Evolutionary conservation across 2,888 invertebrate species (phyloP).

Genomic region (Trissolcus brochymenae): DNA sequence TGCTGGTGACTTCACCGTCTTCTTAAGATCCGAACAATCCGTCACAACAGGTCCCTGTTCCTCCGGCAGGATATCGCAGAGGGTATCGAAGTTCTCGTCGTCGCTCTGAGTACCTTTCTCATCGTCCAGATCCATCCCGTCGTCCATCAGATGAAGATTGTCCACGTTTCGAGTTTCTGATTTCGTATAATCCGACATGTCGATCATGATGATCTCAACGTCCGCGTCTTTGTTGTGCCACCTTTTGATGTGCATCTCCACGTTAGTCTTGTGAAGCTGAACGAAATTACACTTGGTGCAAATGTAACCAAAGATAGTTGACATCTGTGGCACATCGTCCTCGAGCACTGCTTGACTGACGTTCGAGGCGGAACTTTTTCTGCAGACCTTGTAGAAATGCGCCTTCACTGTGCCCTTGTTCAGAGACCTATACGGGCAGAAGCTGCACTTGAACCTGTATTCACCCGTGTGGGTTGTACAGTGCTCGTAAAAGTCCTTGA

Average conservation of each 20-base stretch:
- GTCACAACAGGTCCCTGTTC: constrained; percentile 27
- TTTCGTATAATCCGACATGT: constrained; percentile 68
- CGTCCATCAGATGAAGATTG: background rate
- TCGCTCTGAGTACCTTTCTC: background rate
- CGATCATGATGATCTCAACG: constrained; percentile 76
- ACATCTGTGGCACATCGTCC: constrained; percentile 65
- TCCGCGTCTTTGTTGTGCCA: constrained; percentile 77
- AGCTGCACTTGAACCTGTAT: constrained; percentile 82
- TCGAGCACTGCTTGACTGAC: constrained; percentile 61
- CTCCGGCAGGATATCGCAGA: constrained; percentile 49
- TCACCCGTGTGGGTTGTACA: constrained; percentile 88
- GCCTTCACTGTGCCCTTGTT: constrained; percentile 69
- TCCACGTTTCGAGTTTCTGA: constrained; percentile 17
- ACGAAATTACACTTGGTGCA: constrained; percentile 86
- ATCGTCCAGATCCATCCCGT: background rate
- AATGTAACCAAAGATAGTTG: constrained; percentile 79
- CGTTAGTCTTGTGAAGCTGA: constrained; percentile 81
- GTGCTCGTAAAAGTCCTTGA: constrained; percentile 83
- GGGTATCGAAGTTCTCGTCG: constrained; percentile 36
- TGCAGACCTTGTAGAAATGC: constrained; percentile 72
- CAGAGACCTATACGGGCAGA: constrained; percentile 78
- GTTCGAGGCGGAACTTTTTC: constrained; percentile 18
- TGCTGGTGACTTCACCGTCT: background rate
- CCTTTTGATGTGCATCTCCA: constrained; percentile 81
- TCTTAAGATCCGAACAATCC: constrained; percentile 8